Conservation (phyloP, 1,140 invertebrate genomes). For the Antheraea mylitta region DNA sequence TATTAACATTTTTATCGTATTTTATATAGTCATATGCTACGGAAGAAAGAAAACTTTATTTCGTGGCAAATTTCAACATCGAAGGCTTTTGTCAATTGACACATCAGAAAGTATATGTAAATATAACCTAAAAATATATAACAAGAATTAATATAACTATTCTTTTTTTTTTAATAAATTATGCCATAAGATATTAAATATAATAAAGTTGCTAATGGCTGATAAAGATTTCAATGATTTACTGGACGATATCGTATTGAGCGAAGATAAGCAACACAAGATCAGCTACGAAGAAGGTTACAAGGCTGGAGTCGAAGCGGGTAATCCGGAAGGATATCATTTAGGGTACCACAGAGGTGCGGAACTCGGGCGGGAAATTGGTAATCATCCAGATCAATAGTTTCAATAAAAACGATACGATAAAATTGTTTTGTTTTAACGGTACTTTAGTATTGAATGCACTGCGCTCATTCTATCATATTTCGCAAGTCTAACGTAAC, state of each 20-base stretch:
- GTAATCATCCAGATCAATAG: conserved; percentile 30
- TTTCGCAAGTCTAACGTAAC: too few species aligned
- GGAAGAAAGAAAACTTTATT: too few species aligned
- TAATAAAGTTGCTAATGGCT: conserved; percentile 47
- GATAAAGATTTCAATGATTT: conserved; percentile 82
- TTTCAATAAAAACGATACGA: too few species aligned
- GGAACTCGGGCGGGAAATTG: conserved; percentile 82
- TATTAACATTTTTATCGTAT: too few species aligned
- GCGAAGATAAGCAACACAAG: conserved; percentile 79
- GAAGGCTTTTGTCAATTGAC: too few species aligned
- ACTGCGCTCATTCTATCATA: too few species aligned
- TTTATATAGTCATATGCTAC: too few species aligned
- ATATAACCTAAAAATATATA: not conserved
- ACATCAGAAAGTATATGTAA: not conserved
- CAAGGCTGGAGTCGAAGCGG: conserved; percentile 73
- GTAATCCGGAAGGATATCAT: conserved; percentile 82
- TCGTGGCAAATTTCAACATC: too few species aligned
- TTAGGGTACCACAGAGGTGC: conserved; percentile 83
- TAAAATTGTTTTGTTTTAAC: too few species aligned
- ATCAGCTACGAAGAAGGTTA: conserved; percentile 82
- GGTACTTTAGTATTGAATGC: too few species aligned
- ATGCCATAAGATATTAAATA: not conserved
- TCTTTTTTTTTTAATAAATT: not conserved
- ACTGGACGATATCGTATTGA: conserved; percentile 81
- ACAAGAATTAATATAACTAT: not conserved